These are phyloP conservation scores for Xenentodon cancila DNA, from an alignment of 2,797 vertebrate species.

Conservation along the genomic window DNA sequence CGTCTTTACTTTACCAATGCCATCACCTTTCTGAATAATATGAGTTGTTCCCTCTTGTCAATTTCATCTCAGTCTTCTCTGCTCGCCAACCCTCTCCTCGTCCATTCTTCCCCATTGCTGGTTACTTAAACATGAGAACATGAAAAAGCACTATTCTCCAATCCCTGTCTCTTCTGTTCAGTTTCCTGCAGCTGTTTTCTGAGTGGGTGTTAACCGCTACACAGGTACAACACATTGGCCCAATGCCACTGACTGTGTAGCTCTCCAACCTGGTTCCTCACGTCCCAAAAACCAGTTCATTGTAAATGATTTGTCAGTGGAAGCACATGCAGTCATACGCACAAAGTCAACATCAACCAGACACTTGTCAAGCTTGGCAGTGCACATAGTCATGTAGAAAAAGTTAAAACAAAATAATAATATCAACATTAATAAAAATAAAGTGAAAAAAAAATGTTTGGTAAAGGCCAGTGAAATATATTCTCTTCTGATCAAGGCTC, in stretches of 20 bases:
- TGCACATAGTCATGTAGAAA: neutral
- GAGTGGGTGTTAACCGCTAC: constrained; percentile 36
- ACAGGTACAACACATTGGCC: constrained; percentile 9
- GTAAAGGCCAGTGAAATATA: too few species aligned
- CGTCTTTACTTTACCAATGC: neutral
- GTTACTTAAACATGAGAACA: neutral
- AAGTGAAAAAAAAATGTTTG: too few species aligned
- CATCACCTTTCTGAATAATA: constrained; percentile 7
- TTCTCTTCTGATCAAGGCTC: too few species aligned
- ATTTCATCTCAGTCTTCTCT: constrained; percentile 1
- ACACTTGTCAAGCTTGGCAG: neutral
- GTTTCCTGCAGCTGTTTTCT: constrained; percentile 22
- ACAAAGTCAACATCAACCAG: neutral
- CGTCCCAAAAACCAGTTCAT: constrained; percentile 2
- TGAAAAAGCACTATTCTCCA: neutral
- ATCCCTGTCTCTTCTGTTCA: neutral
- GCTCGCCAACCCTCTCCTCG: constrained; percentile 1
- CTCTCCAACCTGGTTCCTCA: constrained; percentile 2
- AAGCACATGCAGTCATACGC: neutral
- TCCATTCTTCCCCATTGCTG: neutral
- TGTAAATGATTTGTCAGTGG: constrained; percentile 4
- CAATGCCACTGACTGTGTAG: constrained; percentile 15
- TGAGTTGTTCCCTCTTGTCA: constrained; percentile 18
- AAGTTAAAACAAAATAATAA: neutral
- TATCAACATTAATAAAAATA: too few species aligned